A percentile compares a stretch with the other conserved stretches of the same genome.
phyloP scores from a whole-genome alignment of 2,113 vertebrate species.

The Mormyrus iriodes region DNA sequence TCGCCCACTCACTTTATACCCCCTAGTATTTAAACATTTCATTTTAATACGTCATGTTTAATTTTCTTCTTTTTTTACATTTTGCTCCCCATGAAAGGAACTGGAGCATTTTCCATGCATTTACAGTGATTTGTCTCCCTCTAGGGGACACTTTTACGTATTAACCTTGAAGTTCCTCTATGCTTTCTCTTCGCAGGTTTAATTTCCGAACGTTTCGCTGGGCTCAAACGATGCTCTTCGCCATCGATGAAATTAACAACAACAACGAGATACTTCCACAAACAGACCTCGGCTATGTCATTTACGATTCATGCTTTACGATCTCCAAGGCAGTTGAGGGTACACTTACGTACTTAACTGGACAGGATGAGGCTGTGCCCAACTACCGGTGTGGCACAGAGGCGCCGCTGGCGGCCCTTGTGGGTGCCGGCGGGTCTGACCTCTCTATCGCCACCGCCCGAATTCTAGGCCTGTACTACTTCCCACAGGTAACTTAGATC shows the following conservation, averaged over 20 bases:
- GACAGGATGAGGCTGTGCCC: slow-evolving; percentile 74
- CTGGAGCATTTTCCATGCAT: neutral
- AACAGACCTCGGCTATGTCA: slow-evolving; percentile 71
- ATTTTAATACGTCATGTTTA: neutral
- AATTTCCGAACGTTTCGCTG: slow-evolving; percentile 74
- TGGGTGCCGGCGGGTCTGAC: slow-evolving; percentile 71
- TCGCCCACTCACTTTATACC: neutral
- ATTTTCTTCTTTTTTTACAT: neutral
- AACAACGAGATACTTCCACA: slow-evolving; percentile 59
- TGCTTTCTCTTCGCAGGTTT: slow-evolving; percentile 57
- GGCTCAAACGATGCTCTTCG: slow-evolving; percentile 77
- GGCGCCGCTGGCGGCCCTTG: slow-evolving; percentile 60
- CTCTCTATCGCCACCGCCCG: slow-evolving; percentile 72
- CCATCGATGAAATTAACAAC: slow-evolving; percentile 70
- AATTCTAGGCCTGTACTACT: slow-evolving; percentile 73
- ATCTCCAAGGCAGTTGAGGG: slow-evolving; percentile 75
- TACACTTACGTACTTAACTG: slow-evolving; percentile 68
- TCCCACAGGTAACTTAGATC: slow-evolving; percentile 63
- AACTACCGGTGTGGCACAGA: slow-evolving; percentile 72
- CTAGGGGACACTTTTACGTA: slow-evolving; percentile 24
- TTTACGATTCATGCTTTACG: slow-evolving; percentile 75
- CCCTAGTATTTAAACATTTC: neutral
- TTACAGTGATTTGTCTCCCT: slow-evolving; percentile 15
- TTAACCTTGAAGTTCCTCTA: neutral
- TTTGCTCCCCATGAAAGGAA: neutral